Base-by-base conservation (phyloP, 2,113 vertebrate species). In the Tonatia bakeri region DNA sequence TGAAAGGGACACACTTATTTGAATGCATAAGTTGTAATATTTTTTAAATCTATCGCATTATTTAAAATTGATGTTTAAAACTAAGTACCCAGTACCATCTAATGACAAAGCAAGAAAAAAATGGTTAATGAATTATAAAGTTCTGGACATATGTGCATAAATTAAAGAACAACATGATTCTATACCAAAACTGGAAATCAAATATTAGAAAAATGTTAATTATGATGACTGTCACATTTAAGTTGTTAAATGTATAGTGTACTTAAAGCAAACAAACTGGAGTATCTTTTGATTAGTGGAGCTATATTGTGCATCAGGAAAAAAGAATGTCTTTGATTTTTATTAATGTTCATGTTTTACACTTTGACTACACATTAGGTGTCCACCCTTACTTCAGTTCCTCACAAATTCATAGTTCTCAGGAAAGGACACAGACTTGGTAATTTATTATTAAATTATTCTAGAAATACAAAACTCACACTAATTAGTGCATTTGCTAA, bases 371-470 rank as follows among this genome's bases (percentile, higher is more conserved):
- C 26, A 88, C 36, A 54, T 38, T 90, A 61, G 7, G 26, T 88
- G 2, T 83, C n/a, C 22, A 38, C 36, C 17, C 6, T 45, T 36
- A 93, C 38, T 28, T 3, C 14, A 83, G 6, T 87, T 87, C 50
- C 33, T 93, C 50, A 65, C 2, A 83, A 69, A 75, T 52, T 73
- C n/a, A 16, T 47, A 52, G 38, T 89, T 88, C 47, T 87, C 4
- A 83, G 5, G 17, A 93, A 87, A 22, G 19, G 4, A 67, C 65
- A 79, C 8, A 76, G 20, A 28, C n/a, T 61, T 20, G 36, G 17
- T 80, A 52, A 92, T 80, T 83, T 56, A 65, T 94, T 87, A 33
- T 76, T 86, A 92, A 24, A 61, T 91, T 80, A 33, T 56, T 96
- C 15, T 91, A 64, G 54, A 75, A 64, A 14, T 19, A 50, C 24